Evolutionary conservation across 2,113 vertebrate genomes (phyloP).

Genomic region (Coptodon bakossiorum): DNA sequence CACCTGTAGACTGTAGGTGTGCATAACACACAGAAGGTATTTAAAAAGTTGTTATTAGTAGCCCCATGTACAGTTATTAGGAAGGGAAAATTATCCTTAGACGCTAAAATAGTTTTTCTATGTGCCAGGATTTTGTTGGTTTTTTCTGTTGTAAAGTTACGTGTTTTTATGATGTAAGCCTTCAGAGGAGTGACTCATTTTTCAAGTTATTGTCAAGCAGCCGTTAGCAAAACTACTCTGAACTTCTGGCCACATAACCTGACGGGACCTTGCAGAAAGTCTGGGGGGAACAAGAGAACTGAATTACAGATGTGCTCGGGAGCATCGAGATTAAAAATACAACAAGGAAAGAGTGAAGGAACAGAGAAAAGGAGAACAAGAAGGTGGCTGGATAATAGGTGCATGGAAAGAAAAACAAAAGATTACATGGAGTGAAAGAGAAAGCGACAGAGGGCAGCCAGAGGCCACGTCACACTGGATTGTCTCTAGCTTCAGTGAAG

Average conservation of each 20-base stretch:
- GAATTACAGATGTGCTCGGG: neutral
- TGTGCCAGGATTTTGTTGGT: neutral
- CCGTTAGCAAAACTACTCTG: rapidly evolving
- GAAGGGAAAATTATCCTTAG: too few relatives aligned
- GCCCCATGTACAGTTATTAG: neutral
- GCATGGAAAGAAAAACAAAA: neutral
- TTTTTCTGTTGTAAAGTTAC: neutral
- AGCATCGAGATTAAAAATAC: neutral
- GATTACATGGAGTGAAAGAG: neutral
- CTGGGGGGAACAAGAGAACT: neutral
- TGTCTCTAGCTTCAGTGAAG: neutral
- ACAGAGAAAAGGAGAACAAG: neutral
- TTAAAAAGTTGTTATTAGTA: neutral
- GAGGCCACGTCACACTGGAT: neutral
- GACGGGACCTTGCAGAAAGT: neutral
- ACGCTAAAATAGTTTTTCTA: neutral
- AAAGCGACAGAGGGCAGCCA: neutral
- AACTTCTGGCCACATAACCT: neutral
- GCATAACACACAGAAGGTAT: neutral
- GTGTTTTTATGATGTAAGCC: neutral
- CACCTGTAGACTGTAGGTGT: too few relatives aligned
- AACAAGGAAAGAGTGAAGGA: neutral
- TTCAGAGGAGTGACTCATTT: neutral
- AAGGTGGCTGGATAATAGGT: neutral
- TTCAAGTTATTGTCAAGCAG: neutral